These are phyloP conservation scores for Metalampra italica DNA, from an alignment of 2,888 invertebrate genomes.

Conservation along the genomic window DNA sequence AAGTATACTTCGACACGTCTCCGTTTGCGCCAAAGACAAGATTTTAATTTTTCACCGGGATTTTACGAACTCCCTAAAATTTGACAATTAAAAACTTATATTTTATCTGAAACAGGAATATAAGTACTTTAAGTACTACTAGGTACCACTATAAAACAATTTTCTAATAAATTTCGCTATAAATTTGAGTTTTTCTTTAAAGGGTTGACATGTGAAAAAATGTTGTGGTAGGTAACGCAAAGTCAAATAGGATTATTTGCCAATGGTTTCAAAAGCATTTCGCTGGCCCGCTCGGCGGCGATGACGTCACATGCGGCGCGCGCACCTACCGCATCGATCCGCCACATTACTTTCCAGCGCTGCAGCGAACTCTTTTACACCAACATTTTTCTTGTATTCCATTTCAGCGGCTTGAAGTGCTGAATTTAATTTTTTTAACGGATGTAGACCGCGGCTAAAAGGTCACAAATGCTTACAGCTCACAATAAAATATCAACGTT, in stretches of 20 bases:
- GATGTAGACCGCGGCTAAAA: constrained; percentile 29
- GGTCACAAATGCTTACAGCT: constrained; percentile 27
- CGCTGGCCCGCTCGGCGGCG: constrained; percentile 53
- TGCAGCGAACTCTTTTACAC: constrained; percentile 42
- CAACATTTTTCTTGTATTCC: constrained; percentile 13
- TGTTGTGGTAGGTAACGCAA: background rate
- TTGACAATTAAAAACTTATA: no score
- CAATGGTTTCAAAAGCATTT: constrained; percentile 43
- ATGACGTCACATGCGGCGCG: constrained; percentile 71
- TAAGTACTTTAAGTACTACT: no score
- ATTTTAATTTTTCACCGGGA: no score
- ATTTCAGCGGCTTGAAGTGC: constrained; percentile 42
- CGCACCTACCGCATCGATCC: constrained; percentile 67
- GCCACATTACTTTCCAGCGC: constrained; percentile 44
- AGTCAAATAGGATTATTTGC: constrained; percentile 20
- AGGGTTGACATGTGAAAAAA: no score
- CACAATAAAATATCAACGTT: constrained; percentile 27
- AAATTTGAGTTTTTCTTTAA: no score
- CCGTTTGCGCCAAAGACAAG: no score
- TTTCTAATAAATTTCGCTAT: no score
- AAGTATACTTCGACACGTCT: no score
- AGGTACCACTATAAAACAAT: no score
- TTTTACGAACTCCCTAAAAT: no score
- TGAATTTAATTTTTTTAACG: constrained; percentile 22
- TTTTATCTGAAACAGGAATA: no score